phyloP scores from a whole-genome alignment of 2,113 vertebrate species.

The Taurulus bubalis region DNA sequence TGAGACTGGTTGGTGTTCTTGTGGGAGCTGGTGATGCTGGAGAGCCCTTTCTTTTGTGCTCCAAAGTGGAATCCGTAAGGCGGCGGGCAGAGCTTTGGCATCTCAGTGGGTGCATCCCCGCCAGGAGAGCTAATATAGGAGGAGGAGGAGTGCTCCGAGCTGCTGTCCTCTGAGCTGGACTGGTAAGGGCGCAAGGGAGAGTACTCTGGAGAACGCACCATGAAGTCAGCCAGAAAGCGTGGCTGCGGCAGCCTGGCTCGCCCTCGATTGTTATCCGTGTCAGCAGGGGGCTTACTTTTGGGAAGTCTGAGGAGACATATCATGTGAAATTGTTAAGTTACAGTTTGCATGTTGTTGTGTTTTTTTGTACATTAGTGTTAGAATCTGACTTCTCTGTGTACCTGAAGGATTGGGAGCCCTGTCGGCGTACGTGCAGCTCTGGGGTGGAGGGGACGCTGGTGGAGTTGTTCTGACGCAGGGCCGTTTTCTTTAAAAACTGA shows the following conservation, averaged over 20 bases:
- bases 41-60: slow-evolving; percentile 60
- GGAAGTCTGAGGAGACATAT: slow-evolving; percentile 77
- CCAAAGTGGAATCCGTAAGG: slow-evolving; percentile 81
- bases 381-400: slow-evolving; percentile 50
- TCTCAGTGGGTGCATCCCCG: slow-evolving; percentile 67
- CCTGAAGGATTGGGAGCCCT: slow-evolving; percentile 88
- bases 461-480: slow-evolving; percentile 79
- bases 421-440: slow-evolving; percentile 85
- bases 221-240: slow-evolving; percentile 81
- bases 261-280: slow-evolving; percentile 72
- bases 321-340: neutral
- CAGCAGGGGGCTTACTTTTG: slow-evolving; percentile 73
- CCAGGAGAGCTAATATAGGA: slow-evolving; percentile 83
- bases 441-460: slow-evolving; percentile 88
- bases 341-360: neutral
- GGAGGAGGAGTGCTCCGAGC: slow-evolving; percentile 87
- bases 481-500: slow-evolving; percentile 75
- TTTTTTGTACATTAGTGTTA: neutral
- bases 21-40: slow-evolving; percentile 21
- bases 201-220: slow-evolving; percentile 80
- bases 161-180: slow-evolving; percentile 89
- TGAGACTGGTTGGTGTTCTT: slow-evolving; percentile 52
- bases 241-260: slow-evolving; percentile 81
- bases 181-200: slow-evolving; percentile 80
- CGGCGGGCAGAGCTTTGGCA: slow-evolving; percentile 79